A percentile compares a stretch with the other conserved stretches of the same genome.
Conservation (phyloP, 2,113 vertebrate species). For the Rhinoderma darwinii region DNA sequence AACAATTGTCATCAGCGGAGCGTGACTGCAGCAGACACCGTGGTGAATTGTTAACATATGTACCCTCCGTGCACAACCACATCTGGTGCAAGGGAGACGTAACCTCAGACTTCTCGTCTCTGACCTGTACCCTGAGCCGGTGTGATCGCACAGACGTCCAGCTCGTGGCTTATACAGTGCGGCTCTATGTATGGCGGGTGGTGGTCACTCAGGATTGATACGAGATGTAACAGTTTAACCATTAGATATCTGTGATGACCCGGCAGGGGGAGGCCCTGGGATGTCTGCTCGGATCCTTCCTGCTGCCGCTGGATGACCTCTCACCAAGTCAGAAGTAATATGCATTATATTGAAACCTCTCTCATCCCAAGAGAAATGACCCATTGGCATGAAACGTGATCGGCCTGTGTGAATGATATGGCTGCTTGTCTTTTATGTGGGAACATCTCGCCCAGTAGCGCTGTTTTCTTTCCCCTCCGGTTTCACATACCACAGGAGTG, state of each 20-base stretch:
- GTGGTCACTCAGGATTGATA: not conserved
- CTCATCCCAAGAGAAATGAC: not conserved
- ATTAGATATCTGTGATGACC: not conserved
- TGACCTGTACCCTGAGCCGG: not conserved
- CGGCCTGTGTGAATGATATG: not conserved
- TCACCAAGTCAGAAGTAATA: constrained; percentile 4
- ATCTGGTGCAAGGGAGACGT: not conserved
- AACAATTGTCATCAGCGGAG: not conserved
- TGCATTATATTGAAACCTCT: not conserved
- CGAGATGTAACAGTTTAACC: not conserved
- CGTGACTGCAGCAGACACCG: not conserved
- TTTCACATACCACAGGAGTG: constrained; percentile 12
- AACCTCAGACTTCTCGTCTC: not conserved
- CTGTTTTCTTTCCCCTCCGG: not conserved
- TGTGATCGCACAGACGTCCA: not conserved
- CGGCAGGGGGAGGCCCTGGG: not conserved
- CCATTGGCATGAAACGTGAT: constrained; percentile 11
- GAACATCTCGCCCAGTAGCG: constrained; percentile 3
- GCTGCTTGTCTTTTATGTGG: constrained; percentile 5
- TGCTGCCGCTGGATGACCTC: constrained; percentile 9
- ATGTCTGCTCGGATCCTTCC: not conserved
- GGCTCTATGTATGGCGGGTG: not conserved
- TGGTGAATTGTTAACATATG: constrained; percentile 5
- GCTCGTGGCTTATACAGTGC: not conserved
- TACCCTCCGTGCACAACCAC: not conserved